Evolutionary conservation across 1,140 invertebrate species (phyloP).

Genomic region (Himalopsyche phryganea): DNA sequence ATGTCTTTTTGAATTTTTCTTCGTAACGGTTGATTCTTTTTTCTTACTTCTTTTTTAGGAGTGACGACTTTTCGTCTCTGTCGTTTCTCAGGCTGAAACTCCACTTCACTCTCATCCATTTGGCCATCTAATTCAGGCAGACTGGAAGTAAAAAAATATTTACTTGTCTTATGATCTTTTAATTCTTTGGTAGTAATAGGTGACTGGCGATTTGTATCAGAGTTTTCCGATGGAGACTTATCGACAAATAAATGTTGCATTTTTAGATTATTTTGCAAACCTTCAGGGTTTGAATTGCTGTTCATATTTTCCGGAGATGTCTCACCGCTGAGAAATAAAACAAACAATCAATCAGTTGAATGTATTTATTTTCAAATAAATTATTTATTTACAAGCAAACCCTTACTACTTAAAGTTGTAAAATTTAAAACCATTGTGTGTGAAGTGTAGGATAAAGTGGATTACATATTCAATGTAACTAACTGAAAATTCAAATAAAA

Average conservation of each 20-base stretch:
- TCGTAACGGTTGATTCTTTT: conserved; percentile 8
- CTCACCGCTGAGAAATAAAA: neutral
- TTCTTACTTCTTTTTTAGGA: conserved; percentile 1
- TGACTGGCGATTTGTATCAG: neutral
- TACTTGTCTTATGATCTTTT: conserved; percentile 3
- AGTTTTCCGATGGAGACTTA: neutral
- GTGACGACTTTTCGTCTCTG: conserved; percentile 5
- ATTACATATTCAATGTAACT: too few relatives aligned
- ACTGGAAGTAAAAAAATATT: conserved; percentile 10
- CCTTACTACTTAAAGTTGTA: too few relatives aligned
- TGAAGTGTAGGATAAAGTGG: too few relatives aligned
- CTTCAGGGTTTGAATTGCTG: neutral
- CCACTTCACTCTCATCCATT: conserved; percentile 8
- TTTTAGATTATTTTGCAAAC: neutral
- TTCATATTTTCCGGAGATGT: neutral
- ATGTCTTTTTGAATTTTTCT: neutral
- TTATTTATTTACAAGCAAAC: too few relatives aligned
- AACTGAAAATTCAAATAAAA: too few relatives aligned
- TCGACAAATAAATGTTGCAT: neutral
- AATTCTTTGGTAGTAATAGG: neutral
- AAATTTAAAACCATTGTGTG: neutral
- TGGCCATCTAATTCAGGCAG: neutral
- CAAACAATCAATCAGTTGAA: neutral
- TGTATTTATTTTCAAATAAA: too few relatives aligned
- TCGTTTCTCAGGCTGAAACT: conserved; percentile 15